These are phyloP conservation scores for Indri indri DNA, from an alignment of 2,113 vertebrate species.

Conservation along the genomic window DNA sequence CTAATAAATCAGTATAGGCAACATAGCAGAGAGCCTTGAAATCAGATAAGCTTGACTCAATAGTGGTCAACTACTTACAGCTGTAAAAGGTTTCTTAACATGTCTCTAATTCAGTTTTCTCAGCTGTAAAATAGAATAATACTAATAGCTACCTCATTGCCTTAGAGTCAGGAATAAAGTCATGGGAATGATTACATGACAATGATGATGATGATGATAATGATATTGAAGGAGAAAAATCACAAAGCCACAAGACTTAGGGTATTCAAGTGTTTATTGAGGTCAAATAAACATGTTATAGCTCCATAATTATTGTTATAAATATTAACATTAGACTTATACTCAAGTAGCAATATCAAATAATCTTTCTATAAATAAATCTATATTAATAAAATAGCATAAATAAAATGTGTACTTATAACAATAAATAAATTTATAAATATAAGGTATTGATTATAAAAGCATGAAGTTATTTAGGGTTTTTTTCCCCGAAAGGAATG, in stretches of 20 bases:
- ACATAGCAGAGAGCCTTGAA: background rate
- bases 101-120: background rate
- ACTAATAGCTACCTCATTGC: background rate
- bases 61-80: background rate
- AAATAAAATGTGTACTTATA: slow-evolving; percentile 81
- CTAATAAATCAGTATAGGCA: background rate
- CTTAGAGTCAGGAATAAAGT: background rate
- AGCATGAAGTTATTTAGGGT: background rate
- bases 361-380: slow-evolving; percentile 82
- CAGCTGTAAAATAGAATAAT: background rate
- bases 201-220: background rate
- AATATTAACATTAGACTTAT: slow-evolving; percentile 60
- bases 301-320: slow-evolving; percentile 53
- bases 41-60: background rate
- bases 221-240: background rate
- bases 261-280: slow-evolving; percentile 80
- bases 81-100: background rate
- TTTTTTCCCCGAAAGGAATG: background rate
- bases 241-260: slow-evolving; percentile 40
- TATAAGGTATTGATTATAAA: slow-evolving; percentile 62
- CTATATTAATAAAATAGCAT: slow-evolving; percentile 70
- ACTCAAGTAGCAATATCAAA: slow-evolving; percentile 51
- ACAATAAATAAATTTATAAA: slow-evolving; percentile 85
- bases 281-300: slow-evolving; percentile 42
- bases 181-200: background rate